Conservation (phyloP, 1,140 invertebrate genomes). For the Lepidurus couesii region DNA sequence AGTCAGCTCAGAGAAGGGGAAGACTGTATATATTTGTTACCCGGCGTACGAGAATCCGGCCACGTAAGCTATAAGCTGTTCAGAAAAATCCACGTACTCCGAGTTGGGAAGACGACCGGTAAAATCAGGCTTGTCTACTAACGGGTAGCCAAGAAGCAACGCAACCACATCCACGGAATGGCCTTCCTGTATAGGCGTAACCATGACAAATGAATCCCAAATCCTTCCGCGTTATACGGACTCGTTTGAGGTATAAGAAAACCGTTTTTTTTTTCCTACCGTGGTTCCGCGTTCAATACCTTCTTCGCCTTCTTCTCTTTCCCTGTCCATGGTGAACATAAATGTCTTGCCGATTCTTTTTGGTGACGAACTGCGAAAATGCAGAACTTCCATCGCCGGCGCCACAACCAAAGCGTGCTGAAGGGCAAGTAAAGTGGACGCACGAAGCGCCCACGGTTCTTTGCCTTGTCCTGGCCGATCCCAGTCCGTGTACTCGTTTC, state of each 20-base stretch:
- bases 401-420: slow-evolving; percentile 52
- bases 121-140: neutral
- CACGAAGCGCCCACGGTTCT: slow-evolving; percentile 15
- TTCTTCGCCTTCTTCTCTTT: slow-evolving; percentile 12
- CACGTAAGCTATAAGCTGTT: slow-evolving; percentile 30
- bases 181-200: neutral
- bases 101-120: slow-evolving; percentile 1
- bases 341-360: slow-evolving; percentile 22
- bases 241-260: slow-evolving; percentile 15
- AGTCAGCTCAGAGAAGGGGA: slow-evolving; percentile 20
- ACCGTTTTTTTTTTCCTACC: slow-evolving; percentile 23
- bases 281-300: neutral
- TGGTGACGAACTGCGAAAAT: slow-evolving; percentile 45
- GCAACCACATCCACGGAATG: neutral
- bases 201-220: slow-evolving; percentile 15
- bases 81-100: slow-evolving; percentile 26
- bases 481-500: slow-evolving; percentile 92
- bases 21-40: neutral
- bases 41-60: slow-evolving; percentile 31
- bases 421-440: slow-evolving; percentile 44
- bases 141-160: neutral
- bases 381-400: slow-evolving; percentile 51
- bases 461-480: slow-evolving; percentile 27
- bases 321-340: slow-evolving; percentile 23
- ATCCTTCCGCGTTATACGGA: neutral